Evolutionary conservation across 2,113 vertebrate genomes (phyloP).

Genomic region (Mesitornis unicolor): DNA sequence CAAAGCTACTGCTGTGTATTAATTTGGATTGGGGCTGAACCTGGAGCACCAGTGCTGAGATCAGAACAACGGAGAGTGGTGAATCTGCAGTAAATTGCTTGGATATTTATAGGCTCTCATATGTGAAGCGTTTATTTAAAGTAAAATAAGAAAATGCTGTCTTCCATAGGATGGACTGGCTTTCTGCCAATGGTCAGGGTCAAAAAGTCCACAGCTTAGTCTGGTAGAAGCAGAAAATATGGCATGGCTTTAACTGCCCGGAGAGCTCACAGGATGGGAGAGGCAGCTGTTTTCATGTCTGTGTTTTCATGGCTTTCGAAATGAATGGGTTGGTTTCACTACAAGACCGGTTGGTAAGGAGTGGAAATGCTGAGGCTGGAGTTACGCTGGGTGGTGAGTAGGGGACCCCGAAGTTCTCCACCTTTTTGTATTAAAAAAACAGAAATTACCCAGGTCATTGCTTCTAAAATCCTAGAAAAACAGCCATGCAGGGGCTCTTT

Average conservation of each 20-base stretch:
- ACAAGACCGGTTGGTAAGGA: accelerated
- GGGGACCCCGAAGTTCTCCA: accelerated
- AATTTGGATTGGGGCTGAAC: slow-evolving; percentile 11
- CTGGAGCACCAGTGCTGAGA: neutral
- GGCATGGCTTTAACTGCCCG: neutral
- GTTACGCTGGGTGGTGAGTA: accelerated
- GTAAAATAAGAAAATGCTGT: too few relatives aligned
- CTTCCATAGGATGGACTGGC: neutral
- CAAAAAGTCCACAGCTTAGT: neutral
- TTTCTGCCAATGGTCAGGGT: neutral
- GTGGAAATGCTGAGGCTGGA: neutral
- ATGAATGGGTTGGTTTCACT: neutral
- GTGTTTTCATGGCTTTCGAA: neutral
- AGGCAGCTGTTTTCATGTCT: accelerated
- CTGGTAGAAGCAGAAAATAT: neutral
- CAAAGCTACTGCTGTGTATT: neutral
- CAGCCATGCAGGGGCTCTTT: neutral
- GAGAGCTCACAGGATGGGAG: neutral
- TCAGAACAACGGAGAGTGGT: neutral
- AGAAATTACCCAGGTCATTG: neutral
- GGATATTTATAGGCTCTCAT: neutral
- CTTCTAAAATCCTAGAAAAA: neutral
- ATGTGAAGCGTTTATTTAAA: neutral
- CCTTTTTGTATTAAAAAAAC: neutral
- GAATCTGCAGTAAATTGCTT: neutral